Base-by-base conservation (phyloP, 1,140 invertebrate genomes). In the Oscheius sp. region DNA sequence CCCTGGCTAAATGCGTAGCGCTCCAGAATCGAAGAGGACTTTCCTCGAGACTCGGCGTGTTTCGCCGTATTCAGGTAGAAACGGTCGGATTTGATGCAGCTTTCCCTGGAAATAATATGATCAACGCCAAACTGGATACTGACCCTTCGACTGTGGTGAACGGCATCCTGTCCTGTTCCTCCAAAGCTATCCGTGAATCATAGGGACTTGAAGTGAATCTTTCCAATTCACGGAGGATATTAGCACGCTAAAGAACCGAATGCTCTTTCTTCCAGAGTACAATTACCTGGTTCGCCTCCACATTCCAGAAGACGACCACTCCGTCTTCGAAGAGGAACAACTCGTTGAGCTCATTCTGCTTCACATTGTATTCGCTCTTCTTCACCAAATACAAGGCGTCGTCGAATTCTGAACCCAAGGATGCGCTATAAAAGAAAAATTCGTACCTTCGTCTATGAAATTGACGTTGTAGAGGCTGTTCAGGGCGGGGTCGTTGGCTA, bases 1-100 rank as follows among this genome's bases (percentile, higher is more conserved):
- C 35, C 79, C n/a, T 80, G 79, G 52, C 74, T 78, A 10, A 80
- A 46, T 1, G 79, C 79, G 58, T 72, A 80, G 26, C 79, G 70
- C n/a, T 77, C 76, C 1, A 81, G 58, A 29, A 79, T 77, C 28
- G 49, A 13, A 23, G 49, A 55, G 7, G 7, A 55, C 23, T 55
- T 55, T 7, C 28, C 28, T 23, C 31, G 45, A 15, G 49, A 18
- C 7, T 52, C 63, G 3, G 58, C 23, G 49, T 77, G 69, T 38
- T 67, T 62, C 18, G 26, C 15, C 0, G 35, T 68, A 15, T 74
- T 59, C n/a, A 77, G 68, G 31, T 58, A 49, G 63, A 77, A 71
- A 29, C 52, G 36, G 26, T 77, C 76, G 7, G 64, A 32, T 1
- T 35, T 23, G 34, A 77, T 77, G 0, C 59, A 26, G n/a, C 68